Conservation (phyloP, 2,113 vertebrate species). For the Ciconia boyciana region DNA sequence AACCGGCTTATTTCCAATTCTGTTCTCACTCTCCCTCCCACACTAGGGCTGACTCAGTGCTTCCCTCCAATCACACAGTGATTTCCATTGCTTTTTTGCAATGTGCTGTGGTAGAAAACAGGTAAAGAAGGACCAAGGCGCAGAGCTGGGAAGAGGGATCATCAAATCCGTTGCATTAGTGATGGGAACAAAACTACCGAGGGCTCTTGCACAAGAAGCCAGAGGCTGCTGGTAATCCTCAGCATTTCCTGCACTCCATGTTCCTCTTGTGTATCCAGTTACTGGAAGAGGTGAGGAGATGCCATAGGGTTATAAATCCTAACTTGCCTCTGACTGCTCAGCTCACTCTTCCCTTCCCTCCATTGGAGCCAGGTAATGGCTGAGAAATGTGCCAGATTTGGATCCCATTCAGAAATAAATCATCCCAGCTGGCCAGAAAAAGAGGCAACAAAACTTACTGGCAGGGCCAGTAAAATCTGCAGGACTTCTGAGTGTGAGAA, state of each 20-base stretch:
- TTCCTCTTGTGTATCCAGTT: constrained; percentile 13
- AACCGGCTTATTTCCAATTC: neutral
- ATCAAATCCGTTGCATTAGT: neutral
- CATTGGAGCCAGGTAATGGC: neutral
- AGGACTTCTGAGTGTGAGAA: neutral
- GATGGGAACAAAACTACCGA: neutral
- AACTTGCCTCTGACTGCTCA: neutral
- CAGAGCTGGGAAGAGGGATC: neutral
- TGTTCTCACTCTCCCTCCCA: neutral
- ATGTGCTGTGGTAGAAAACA: neutral
- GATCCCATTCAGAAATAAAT: neutral
- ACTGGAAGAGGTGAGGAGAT: constrained; percentile 22
- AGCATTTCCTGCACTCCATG: neutral
- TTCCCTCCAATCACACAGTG: neutral
- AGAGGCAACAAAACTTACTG: neutral
- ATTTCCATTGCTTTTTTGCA: neutral
- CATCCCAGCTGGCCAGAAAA: neutral
- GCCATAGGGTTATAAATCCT: constrained; percentile 3
- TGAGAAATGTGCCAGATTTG: neutral
- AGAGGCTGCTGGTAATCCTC: constrained; percentile 23
- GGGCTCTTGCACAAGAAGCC: neutral
- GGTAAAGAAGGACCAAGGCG: neutral
- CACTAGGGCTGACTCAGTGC: neutral
- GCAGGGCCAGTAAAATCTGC: neutral
- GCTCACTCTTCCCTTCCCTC: neutral